Base-by-base conservation (phyloP, 2,888 invertebrate genomes). In the Ichneumoninae sp. region DNA sequence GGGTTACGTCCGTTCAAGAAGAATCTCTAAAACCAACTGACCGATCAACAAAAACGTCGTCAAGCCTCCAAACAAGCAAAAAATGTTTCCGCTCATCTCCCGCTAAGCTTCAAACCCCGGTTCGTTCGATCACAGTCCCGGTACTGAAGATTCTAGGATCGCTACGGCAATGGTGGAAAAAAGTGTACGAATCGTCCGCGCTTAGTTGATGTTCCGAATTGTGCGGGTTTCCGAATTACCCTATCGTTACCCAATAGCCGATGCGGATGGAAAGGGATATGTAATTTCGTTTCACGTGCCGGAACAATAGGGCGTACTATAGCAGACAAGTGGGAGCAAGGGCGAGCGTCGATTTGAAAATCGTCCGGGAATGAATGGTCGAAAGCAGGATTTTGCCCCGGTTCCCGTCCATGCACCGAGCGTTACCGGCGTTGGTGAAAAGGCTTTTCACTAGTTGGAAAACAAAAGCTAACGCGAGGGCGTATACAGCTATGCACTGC, bases 371-470 rank as follows among this genome's bases (percentile, higher is more conserved):
- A 71, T 75, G 50, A 36, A 44, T 40, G 52, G 26, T 33, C 19
- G 47, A 47, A 33, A 19, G 33, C 70, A 30, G 50, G 63, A 50
- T 33, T 75, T 47, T 66, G 22, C 69, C 52, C 63, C 44, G 13
- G 50, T 60, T 69, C 50, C 52, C 26, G 60, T 36, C 47, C 69
- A 57, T 60, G 57, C 68, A 74, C 4, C 65, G 54, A 65, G 47
- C 52, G 69, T 30, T 63, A 76, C 54, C 65, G 66, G 30, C 70
- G 74, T 74, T 70, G 40, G 78, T 81, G 81, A 84, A 84, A 84
- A 52, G 84, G 57, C 81, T 84, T 84, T 84, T 81, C 81, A 84
- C 78, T 84, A 70, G 81, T 65, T 76, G 78, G 54, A 84, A 84
- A 84, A 81, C 81, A 84, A 84, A 81, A 75, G 81, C 22, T 71